These are phyloP conservation scores for Antedon mediterranea DNA, from an alignment of 53 echinoderm and acorn worm species.

Conservation along the genomic window DNA sequence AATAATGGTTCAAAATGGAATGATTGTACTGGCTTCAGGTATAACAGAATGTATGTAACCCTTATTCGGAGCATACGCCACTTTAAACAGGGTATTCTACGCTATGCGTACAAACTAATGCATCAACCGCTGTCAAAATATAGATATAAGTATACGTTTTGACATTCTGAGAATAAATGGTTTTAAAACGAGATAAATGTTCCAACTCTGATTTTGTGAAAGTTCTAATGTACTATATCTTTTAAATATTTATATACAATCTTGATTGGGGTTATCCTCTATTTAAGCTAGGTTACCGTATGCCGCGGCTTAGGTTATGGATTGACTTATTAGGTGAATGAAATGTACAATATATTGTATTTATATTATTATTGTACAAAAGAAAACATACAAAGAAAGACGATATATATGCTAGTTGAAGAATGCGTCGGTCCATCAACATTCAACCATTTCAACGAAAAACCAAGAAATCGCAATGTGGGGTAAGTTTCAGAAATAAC, in stretches of 20 bases:
- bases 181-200: neutral
- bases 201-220: neutral
- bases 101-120: neutral
- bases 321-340: neutral
- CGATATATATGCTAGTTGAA: neutral
- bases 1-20: neutral
- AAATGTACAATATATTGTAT: neutral
- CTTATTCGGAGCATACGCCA: neutral
- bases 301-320: neutral
- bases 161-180: neutral
- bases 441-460: neutral
- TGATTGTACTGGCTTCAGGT: neutral
- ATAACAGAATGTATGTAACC: neutral
- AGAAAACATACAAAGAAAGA: neutral
- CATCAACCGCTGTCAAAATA: neutral
- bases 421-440: neutral
- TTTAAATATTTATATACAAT: neutral
- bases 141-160: neutral
- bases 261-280: neutral
- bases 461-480: neutral
- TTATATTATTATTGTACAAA: neutral
- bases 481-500: neutral
- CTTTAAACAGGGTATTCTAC: neutral
- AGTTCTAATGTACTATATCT: neutral
- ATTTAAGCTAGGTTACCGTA: neutral